Evolutionary conservation across 2,888 invertebrate species (phyloP), one percentile per base, ranked within the genome.

Genomic region (Mactromeris polynyma): DNA sequence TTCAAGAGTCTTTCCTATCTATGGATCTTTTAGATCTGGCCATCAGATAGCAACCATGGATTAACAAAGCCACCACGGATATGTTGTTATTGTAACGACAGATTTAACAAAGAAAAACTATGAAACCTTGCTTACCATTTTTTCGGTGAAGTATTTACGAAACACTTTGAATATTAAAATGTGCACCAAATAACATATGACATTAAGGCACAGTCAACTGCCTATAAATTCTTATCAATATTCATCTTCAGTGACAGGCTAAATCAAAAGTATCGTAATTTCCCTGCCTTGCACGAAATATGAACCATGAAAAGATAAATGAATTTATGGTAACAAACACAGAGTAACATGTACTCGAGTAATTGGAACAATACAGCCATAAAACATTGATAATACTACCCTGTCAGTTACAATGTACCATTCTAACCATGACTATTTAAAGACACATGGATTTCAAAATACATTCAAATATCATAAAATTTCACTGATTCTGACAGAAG

Each of bases 321-420:
- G 17, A 73, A 33, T 26, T 64, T 64, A 64, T 33, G 19, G 73
- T 33, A 73, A 33, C n/a, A 9, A 19, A 36, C 11, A 73, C 36
- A n/a, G 9, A 58, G 58, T 21, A 3, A 33, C 17, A 33, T 73
- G 36, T 73, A 73, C 36, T 73, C 33, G 36, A 73, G 33, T 73
- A 33, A 36, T 73, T 33, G 19, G 36, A 73, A 73, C 73, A 73
- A 73, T 73, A 73, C 11, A 73, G 33, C 17, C 73, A 73, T 73
- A 73, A 73, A 73, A 33, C 73, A 73, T 73, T 73, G 73, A 73
- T 73, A 73, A 73, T 73, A 73, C 73, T 21, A 33, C 33, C 31
- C 36, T 36, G 36, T 33, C 6, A 33, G 17, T 33, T 36, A 33
- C 26, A 46, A 26, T 73, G 73, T 73, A 73, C 33, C 21, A 4